Conservation (phyloP, 2,113 vertebrate genomes). For the Cottus gobio region DNA sequence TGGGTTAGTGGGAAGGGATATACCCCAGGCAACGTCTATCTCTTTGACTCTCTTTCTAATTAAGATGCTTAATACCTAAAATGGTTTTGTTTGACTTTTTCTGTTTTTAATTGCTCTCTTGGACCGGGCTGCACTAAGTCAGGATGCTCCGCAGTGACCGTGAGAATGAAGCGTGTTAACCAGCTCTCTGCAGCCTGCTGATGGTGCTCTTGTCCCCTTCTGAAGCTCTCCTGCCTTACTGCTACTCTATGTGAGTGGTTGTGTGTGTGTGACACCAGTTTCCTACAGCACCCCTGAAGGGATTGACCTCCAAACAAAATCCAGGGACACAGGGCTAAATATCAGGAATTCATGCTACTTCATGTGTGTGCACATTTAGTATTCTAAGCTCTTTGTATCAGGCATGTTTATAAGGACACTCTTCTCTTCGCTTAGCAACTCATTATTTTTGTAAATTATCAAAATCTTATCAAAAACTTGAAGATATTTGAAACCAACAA, state of each 20-base stretch:
- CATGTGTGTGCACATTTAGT: too few relatives aligned
- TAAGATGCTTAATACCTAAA: background rate
- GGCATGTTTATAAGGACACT: constrained; percentile 8
- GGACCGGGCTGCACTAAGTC: background rate
- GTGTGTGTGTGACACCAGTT: constrained; percentile 19
- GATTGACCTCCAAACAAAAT: constrained; percentile 66
- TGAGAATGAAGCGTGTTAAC: constrained; percentile 57
- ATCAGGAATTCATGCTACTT: constrained; percentile 13
- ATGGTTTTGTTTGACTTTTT: background rate
- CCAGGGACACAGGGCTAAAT: constrained; percentile 60
- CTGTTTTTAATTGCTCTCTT: background rate
- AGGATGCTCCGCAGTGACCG: constrained; percentile 27
- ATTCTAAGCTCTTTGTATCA: too few relatives aligned
- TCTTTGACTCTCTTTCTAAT: constrained; percentile 33
- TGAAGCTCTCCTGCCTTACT: constrained; percentile 26
- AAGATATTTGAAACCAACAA: background rate
- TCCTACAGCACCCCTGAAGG: constrained; percentile 53
- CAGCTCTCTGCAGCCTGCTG: constrained; percentile 55
- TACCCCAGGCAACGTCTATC: constrained; percentile 86
- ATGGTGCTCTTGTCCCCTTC: constrained; percentile 55
- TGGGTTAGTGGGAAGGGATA: constrained; percentile 80
- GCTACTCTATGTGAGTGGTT: background rate
- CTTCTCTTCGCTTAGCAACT: background rate
- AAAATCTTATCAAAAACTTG: background rate
- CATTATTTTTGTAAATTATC: background rate